Evolutionary conservation across 2,888 invertebrate species (phyloP).

Genomic region (Apamea crenata): DNA sequence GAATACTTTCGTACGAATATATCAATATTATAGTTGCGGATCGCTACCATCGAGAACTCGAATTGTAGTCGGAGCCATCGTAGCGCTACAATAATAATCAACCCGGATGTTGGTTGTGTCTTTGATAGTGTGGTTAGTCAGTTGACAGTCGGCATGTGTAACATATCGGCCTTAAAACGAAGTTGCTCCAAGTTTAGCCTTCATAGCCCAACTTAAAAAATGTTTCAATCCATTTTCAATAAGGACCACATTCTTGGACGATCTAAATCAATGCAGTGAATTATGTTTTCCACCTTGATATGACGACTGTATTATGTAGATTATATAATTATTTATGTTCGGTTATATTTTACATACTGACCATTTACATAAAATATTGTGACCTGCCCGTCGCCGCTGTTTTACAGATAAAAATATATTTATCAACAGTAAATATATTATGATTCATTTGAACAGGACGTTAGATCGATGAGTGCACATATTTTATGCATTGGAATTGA

Average conservation of each 20-base stretch:
- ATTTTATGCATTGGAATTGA: constrained; percentile 12
- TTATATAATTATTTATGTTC: constrained; percentile 16
- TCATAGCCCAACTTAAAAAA: constrained; percentile 1
- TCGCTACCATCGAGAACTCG: too few species aligned
- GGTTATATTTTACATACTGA: constrained; percentile 11
- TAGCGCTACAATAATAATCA: background rate
- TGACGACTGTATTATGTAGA: constrained; percentile 31
- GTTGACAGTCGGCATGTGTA: background rate
- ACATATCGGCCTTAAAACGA: background rate
- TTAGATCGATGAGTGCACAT: constrained; percentile 8
- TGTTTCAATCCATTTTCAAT: constrained; percentile 24
- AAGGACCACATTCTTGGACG: constrained; percentile 43
- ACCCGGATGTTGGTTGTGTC: background rate
- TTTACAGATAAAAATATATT: constrained; percentile 18
- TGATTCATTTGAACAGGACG: constrained; percentile 27
- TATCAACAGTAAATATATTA: constrained; percentile 17
- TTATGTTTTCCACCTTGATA: constrained; percentile 53
- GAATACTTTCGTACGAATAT: background rate
- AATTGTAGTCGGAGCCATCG: background rate
- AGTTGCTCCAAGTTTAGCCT: constrained; percentile 15
- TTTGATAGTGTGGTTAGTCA: background rate
- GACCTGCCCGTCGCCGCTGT: constrained; percentile 23
- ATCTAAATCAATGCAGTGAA: constrained; percentile 39
- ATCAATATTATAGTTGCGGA: background rate
- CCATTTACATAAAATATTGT: constrained; percentile 45